Conservation (phyloP, 1,140 invertebrate genomes). For the Eriocheir sinensis region DNA sequence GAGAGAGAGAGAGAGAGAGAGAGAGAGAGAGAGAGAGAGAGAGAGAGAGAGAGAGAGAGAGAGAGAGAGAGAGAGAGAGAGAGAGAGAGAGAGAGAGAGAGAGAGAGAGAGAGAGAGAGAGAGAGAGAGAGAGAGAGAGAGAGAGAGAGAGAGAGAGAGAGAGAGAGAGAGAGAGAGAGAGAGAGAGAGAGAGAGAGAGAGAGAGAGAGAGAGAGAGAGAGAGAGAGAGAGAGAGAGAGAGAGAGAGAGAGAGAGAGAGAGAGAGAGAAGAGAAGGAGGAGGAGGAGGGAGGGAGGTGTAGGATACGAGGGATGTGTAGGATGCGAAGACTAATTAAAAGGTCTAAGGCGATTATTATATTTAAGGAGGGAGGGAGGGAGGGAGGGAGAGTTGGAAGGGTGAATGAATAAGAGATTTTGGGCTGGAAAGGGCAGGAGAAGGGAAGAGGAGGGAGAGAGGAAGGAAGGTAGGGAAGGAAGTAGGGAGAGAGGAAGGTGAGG, state of each 20-base stretch:
- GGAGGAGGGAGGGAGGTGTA: too few relatives aligned
- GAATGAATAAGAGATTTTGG: too few relatives aligned
- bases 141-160: too few relatives aligned
- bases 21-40: conserved; percentile 9
- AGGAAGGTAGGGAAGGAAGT: neutral
- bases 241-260: conserved; percentile 32
- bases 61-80: neutral
- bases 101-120: conserved; percentile 30
- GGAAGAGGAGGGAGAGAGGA: too few relatives aligned
- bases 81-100: neutral
- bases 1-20: neutral
- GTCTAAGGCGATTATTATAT: too few relatives aligned
- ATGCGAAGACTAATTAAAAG: too few relatives aligned
- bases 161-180: too few relatives aligned
- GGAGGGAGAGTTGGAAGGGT: neutral
- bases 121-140: neutral
- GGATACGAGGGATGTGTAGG: too few relatives aligned
- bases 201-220: neutral
- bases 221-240: conserved; percentile 9
- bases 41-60: conserved; percentile 32
- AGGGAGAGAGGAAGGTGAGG: neutral
- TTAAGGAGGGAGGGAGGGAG: neutral
- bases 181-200: neutral
- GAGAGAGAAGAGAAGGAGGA: neutral
- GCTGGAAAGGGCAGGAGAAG: too few relatives aligned